Base-by-base conservation (phyloP, 2,113 vertebrate genomes). In the Gobio gobio region DNA sequence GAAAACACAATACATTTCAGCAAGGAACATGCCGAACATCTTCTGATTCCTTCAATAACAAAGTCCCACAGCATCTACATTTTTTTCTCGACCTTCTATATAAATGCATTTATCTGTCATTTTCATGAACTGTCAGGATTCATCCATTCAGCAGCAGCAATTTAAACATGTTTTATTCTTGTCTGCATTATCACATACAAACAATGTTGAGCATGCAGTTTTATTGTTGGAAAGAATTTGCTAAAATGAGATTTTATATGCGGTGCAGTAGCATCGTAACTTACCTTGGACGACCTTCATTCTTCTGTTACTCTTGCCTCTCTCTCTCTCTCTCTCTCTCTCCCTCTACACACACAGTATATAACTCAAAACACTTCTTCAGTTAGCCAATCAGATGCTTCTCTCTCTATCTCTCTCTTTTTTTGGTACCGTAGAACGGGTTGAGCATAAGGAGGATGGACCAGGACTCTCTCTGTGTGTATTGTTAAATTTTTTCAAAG, bases 281-380 rank as follows among this genome's bases (percentile, higher is more conserved):
- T 68, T 51, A 81, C 79, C 79, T n/a, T 51, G 61, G 29, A 36
- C 79, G 59, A 81, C 79, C 79, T 81, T 81, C 61, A 45, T n/a
- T 29, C 63, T 81, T 36, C 63, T 51, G 63, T 24, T 81, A 14
- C 79, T 51, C 59, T 80, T 49, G 40, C 36, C 14, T 45, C 68
- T 66, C 36, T 59, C 22, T 36, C 20, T 63, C 80, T 56, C 54
- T 56, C 43, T 73, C 79, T 10, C 6, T 83, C 64, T 70, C 36
- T 59, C 24, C 24, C 10, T 12, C 2, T 0, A 10, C 10, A 47
- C 45, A 47, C 49, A 51, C 49, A 51, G 40, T 40, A 40, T 47
- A 47, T 47, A 47, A 47, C 2, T 47, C 47, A 10, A 13, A 10
- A 47, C 47, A 47, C 47, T 47, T 47, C 47, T 47, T 47, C 47